Conservation (phyloP, 2,113 vertebrate genomes). For the Pyxicephalus adspersus region DNA sequence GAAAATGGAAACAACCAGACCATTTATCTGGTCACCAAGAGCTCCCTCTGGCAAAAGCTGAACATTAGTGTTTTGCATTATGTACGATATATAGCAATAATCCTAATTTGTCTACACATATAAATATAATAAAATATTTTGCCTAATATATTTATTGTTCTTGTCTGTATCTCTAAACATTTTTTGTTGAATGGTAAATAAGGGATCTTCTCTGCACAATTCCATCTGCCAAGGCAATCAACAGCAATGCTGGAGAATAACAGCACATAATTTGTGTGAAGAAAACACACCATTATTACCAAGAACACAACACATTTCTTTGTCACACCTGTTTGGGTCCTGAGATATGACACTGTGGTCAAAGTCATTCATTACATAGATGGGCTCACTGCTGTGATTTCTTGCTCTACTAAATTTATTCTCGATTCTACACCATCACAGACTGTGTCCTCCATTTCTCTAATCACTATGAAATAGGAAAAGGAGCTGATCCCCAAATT, state of each 20-base stretch:
- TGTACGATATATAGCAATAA: too few species aligned
- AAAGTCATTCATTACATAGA: constrained; percentile 4
- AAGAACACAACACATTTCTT: constrained; percentile 1
- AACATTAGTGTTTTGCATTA: too few species aligned
- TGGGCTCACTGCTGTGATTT: neutral
- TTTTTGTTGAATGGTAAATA: neutral
- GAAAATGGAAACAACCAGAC: too few species aligned
- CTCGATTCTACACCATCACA: neutral
- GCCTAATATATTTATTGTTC: too few species aligned
- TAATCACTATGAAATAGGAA: neutral
- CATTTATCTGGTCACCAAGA: too few species aligned
- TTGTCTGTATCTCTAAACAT: too few species aligned
- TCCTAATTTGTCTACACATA: too few species aligned
- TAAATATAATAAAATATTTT: too few species aligned
- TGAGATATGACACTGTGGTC: constrained; percentile 1
- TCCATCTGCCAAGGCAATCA: neutral
- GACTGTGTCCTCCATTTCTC: neutral
- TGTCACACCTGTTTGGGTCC: neutral
- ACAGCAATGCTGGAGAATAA: neutral
- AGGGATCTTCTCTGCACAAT: neutral
- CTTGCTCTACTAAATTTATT: neutral
- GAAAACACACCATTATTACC: constrained; percentile 9
- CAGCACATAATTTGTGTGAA: neutral
- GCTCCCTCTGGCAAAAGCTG: too few species aligned
- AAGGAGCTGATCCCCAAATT: too few species aligned